Conservation (phyloP, 2,888 invertebrate genomes). For the Drosophila borealis region DNA sequence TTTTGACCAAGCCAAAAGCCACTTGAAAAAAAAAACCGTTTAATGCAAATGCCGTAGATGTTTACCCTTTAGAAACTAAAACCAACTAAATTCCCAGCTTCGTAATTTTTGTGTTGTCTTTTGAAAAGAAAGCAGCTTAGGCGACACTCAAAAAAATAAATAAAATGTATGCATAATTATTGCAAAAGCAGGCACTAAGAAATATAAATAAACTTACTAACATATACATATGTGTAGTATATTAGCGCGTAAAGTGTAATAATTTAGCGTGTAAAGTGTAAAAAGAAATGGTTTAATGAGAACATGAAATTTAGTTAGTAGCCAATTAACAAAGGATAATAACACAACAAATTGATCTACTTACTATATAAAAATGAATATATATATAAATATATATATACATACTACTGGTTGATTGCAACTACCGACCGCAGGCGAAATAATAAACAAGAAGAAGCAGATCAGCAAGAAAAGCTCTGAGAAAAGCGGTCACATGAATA, state of each 20-base stretch:
- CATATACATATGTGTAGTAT: constrained; percentile 50
- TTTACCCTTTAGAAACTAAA: constrained; percentile 29
- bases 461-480: constrained; percentile 5
- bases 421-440: constrained; percentile 28
- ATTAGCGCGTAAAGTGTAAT: constrained; percentile 70
- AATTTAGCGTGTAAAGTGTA: constrained; percentile 74
- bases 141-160: constrained; percentile 60
- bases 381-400: constrained; percentile 27
- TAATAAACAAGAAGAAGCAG: constrained; percentile 13
- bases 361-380: constrained; percentile 39
- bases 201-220: constrained; percentile 26
- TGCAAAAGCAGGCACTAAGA: constrained; percentile 25
- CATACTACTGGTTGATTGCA: constrained; percentile 31
- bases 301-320: constrained; percentile 81
- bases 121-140: constrained; percentile 22
- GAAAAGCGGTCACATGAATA: constrained; percentile 21
- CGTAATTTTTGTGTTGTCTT: constrained; percentile 38
- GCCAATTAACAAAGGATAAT: constrained; percentile 72
- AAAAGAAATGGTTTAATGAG: constrained; percentile 70
- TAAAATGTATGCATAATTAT: constrained; percentile 42
- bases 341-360: constrained; percentile 65
- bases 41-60: constrained; percentile 39
- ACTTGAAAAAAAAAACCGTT: constrained; percentile 22
- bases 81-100: constrained; percentile 23
- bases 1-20: constrained; percentile 50